Evolutionary conservation across 1,140 invertebrate species (phyloP), one percentile per base, ranked within the genome.

Genomic region (Elymnias hypermnestra): DNA sequence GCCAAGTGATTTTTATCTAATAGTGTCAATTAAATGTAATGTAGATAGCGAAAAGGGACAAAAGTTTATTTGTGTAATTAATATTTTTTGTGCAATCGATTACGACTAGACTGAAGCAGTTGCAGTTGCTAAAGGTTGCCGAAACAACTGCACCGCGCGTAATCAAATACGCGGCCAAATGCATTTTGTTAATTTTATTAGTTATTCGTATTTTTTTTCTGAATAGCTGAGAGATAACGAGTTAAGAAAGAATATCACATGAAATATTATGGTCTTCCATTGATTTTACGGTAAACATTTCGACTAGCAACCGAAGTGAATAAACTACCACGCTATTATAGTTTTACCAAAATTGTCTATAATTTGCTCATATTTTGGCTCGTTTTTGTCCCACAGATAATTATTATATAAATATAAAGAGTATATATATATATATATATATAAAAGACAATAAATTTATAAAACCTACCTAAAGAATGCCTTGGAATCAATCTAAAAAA

Each of bases 1-100:
- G 82, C 82, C 82, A 82, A 83, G 79, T 85, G 82, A 83, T 82
- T 81, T 67, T 72, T 79, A 78, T 72, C 51, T 75, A 64, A 78
- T 78, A 85, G 82, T 78, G 82, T 85, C 79, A 85, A 85, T 83
- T 83, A 79, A 56, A 52, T 71, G n/a, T n/a, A n/a, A 66, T 63
- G 57, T 83, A 85, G 75, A 72, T 83, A 83, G 74, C 53, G 64
- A 78, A 81, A 71, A 35, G 51, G 63, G 72, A 74, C 59, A 58
- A 74, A 67, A 83, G 61, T 82, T 75, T 81, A 77, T 82, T 70
- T 71, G 72, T 81, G 73, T 83, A 76, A 72, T 68, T 69, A 78
- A 72, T 66, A 71, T 67, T 71, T n/a, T n/a, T 70, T 75, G 78
- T 85, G 82, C 82, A 83, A 85, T 83, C 71, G 67, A 76, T 35